These are phyloP conservation scores for Cephus spinipes DNA, from an alignment of 2,888 invertebrate genomes.

Conservation along the genomic window DNA sequence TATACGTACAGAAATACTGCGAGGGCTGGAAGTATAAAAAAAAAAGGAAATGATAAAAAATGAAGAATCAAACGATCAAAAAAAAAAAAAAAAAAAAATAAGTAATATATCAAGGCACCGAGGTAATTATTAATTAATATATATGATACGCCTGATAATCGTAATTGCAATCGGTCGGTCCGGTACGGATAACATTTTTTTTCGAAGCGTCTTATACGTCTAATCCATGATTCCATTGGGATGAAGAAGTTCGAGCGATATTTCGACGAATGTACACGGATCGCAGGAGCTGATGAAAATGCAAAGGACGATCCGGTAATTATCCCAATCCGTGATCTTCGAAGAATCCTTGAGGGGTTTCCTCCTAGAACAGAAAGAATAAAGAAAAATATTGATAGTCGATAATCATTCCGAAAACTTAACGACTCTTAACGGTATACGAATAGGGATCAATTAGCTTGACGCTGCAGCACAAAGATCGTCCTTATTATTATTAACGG, in stretches of 20 bases:
- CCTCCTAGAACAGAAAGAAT: conserved; percentile 87
- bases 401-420: neutral
- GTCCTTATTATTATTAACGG: conserved; percentile 12
- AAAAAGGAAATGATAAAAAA: neutral
- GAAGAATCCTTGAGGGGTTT: conserved; percentile 99
- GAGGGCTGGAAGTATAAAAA: neutral
- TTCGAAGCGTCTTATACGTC: neutral
- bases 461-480: conserved; percentile 55
- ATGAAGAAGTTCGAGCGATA: neutral
- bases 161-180: neutral
- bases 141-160: neutral
- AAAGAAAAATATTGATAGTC: neutral
- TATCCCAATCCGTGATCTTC: conserved; percentile 98
- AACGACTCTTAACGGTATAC: conserved; percentile 38
- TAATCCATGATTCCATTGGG: neutral
- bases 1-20: neutral
- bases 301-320: conserved; percentile 37
- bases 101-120: neutral
- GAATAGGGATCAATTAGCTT: conserved; percentile 65
- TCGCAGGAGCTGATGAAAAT: neutral
- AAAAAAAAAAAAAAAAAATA: neutral
- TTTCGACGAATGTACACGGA: neutral
- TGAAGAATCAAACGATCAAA: neutral
- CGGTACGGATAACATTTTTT: neutral
- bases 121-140: neutral